Percentiles rank a stretch among this genome's conserved stretches.
Conservation (phyloP, 1,140 invertebrate genomes). For the Procambarus virginalis region DNA sequence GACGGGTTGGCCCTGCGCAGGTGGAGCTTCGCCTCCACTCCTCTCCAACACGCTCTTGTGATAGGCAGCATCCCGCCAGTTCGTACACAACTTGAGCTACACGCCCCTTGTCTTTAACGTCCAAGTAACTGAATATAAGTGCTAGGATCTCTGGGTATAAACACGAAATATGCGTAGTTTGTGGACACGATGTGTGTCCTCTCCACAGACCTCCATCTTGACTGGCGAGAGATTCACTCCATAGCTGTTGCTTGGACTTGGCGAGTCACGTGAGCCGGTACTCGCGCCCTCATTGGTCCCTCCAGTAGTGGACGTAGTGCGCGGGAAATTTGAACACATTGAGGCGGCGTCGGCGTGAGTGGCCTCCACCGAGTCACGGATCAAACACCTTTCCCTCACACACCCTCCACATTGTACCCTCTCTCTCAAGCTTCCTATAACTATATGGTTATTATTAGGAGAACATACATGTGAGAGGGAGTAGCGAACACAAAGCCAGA, state of each 20-base stretch:
- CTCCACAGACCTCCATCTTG: constrained; percentile 70
- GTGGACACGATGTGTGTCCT: constrained; percentile 63
- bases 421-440: background rate
- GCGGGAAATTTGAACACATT: constrained; percentile 64
- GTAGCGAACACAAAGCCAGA: background rate
- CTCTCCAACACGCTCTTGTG: constrained; percentile 94
- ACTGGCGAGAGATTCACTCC: constrained; percentile 68
- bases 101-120: constrained; percentile 89
- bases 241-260: constrained; percentile 70
- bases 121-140: constrained; percentile 91
- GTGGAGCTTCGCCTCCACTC: constrained; percentile 92
- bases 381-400: background rate
- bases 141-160: constrained; percentile 94
- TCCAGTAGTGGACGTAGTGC: constrained; percentile 47
- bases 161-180: constrained; percentile 69
- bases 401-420: background rate
- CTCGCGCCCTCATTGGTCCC: constrained; percentile 44
- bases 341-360: constrained; percentile 57
- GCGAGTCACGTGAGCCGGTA: constrained; percentile 63
- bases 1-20: constrained; percentile 86
- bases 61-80: constrained; percentile 91
- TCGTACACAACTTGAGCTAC: constrained; percentile 92
- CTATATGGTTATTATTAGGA: background rate
- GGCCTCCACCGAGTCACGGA: no score
- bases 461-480: background rate